A percentile compares a stretch with the other conserved stretches of the same genome.
Evolutionary conservation across 2,113 vertebrate genomes (phyloP).

Genomic region (Rhipidura dahli): DNA sequence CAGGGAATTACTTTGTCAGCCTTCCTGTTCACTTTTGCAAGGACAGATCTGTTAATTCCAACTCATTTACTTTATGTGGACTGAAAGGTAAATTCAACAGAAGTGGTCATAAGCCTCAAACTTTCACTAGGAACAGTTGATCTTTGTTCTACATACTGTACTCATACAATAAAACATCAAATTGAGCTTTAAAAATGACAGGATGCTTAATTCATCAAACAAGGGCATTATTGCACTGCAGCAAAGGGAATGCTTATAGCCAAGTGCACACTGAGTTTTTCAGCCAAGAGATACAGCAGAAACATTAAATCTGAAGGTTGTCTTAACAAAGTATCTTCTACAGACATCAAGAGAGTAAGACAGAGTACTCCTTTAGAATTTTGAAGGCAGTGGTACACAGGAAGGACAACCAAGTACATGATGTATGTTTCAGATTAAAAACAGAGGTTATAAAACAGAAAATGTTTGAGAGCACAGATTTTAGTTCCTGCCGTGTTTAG

Average conservation of each 20-base stretch:
- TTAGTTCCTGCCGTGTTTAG: neutral
- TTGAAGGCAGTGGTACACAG: slow-evolving; percentile 58
- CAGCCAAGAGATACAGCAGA: slow-evolving; percentile 65
- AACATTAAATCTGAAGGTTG: slow-evolving; percentile 76
- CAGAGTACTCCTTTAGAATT: slow-evolving; percentile 61
- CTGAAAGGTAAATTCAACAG: slow-evolving; percentile 65
- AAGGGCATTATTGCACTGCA: slow-evolving; percentile 38
- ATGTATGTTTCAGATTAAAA: slow-evolving; percentile 50
- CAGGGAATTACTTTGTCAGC: slow-evolving; percentile 68
- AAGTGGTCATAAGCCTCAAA: slow-evolving; percentile 62
- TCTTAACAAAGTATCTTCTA: slow-evolving; percentile 60
- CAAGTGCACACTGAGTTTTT: neutral
- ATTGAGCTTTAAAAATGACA: slow-evolving; percentile 55
- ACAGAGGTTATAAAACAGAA: slow-evolving; percentile 7
- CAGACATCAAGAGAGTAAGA: slow-evolving; percentile 50
- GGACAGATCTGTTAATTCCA: slow-evolving; percentile 68
- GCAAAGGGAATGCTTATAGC: slow-evolving; percentile 61
- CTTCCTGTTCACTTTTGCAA: slow-evolving; percentile 68
- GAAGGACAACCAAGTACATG: slow-evolving; percentile 62
- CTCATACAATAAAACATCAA: slow-evolving; percentile 31
- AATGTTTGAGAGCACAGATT: neutral
- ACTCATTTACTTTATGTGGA: slow-evolving; percentile 59
- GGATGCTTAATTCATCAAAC: slow-evolving; percentile 55
- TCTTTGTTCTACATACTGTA: slow-evolving; percentile 30
- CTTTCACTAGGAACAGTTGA: slow-evolving; percentile 48